Percentiles rank a stretch among this genome's conserved stretches.
phyloP scores from a whole-genome alignment of 2,888 invertebrate species.

The Lasioglossum pauxillum region DNA sequence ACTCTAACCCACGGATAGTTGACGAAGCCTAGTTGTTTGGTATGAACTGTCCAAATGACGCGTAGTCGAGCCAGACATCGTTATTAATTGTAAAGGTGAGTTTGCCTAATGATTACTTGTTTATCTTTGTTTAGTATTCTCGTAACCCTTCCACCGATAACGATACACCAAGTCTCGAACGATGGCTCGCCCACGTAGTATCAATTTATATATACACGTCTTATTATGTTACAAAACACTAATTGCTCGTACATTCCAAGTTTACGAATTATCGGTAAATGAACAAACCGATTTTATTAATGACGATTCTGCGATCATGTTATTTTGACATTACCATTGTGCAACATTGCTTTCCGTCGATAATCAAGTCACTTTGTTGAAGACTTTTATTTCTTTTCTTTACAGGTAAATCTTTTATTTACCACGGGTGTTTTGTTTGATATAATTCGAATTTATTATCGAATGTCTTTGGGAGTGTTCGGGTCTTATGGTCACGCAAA shows the following conservation, averaged over 20 bases:
- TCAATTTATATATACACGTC: constrained; percentile 57
- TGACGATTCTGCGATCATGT: not conserved
- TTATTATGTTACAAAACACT: constrained; percentile 31
- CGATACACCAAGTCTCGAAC: constrained; percentile 52
- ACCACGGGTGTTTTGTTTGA: not conserved
- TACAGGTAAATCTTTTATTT: not conserved
- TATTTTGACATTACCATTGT: constrained; percentile 34
- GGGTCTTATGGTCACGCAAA: not conserved
- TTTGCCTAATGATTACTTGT: constrained; percentile 25
- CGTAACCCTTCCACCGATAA: constrained; percentile 43
- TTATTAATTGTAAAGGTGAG: constrained; percentile 71
- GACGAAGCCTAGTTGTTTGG: constrained; percentile 72
- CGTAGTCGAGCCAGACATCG: constrained; percentile 66
- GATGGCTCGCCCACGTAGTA: constrained; percentile 52
- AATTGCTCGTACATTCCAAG: constrained; percentile 7
- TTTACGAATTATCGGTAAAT: constrained; percentile 12
- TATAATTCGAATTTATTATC: not conserved
- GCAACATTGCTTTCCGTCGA: constrained; percentile 27
- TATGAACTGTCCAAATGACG: constrained; percentile 74
- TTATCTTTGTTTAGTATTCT: constrained; percentile 31
- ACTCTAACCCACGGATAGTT: constrained; percentile 76
- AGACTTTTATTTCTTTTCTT: not conserved
- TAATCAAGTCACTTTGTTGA: constrained; percentile 26
- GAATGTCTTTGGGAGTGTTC: not conserved
- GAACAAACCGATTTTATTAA: not conserved